A percentile compares a stretch with the other conserved stretches of the same genome.
These are phyloP conservation scores for Tokudaia tokunoshimensis DNA, from an alignment of 2,797 vertebrate species.

Conservation along the genomic window DNA sequence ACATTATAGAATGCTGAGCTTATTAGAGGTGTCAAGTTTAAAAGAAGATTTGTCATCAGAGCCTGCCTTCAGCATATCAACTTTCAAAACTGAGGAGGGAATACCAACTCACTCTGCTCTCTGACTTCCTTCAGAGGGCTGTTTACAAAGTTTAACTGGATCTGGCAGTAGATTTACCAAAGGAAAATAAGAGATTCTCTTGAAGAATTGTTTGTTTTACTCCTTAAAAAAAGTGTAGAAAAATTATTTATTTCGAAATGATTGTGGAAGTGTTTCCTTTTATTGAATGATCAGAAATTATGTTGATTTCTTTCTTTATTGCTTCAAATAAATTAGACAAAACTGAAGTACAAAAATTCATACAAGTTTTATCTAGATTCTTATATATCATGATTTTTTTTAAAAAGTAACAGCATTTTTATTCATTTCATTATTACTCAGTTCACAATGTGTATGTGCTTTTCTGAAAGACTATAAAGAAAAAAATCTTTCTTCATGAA, in stretches of 20 bases:
- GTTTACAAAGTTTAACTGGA: conserved; percentile 45
- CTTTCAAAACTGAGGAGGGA: conserved; percentile 13
- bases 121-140: not conserved
- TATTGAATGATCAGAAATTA: conserved; percentile 14
- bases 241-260: not conserved
- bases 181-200: not conserved
- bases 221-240: conserved; percentile 29
- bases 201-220: conserved; percentile 1
- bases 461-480: not conserved
- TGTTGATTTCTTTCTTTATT: not conserved
- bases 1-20: not conserved
- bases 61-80: not conserved
- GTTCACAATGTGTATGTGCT: not conserved
- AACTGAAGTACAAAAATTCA: not conserved
- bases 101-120: not conserved
- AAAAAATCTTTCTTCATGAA: not conserved
- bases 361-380: not conserved
- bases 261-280: not conserved
- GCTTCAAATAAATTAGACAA: conserved; percentile 18
- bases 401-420: conserved; percentile 13
- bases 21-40: not conserved
- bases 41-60: not conserved
- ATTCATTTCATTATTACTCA: not conserved
- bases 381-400: not conserved
- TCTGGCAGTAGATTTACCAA: not conserved